Conservation (phyloP, 1,140 invertebrate species). For the Limonius californicus region DNA sequence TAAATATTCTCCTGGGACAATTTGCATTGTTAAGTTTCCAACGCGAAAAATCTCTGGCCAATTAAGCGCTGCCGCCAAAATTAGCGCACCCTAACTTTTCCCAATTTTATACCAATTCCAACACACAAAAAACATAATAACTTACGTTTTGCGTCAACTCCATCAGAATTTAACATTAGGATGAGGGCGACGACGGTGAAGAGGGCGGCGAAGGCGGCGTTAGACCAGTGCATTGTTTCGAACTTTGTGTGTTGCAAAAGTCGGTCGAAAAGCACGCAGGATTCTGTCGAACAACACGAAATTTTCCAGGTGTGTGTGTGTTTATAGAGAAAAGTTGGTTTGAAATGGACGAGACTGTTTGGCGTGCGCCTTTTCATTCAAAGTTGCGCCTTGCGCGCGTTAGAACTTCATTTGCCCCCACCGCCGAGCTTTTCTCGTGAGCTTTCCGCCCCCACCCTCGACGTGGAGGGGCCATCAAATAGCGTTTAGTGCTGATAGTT, state of each 20-base stretch:
- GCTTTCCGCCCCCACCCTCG: neutral
- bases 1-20: no score
- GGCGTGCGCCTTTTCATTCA: constrained; percentile 28
- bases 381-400: constrained; percentile 22
- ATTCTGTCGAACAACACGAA: neutral
- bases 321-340: constrained; percentile 15
- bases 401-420: neutral
- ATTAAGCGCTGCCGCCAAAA: no score
- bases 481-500: no score
- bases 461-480: no score
- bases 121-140: neutral
- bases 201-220: neutral
- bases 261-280: constrained; percentile 19
- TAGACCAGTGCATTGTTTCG: neutral
- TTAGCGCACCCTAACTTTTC: no score
- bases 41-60: no score
- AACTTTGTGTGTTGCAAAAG: neutral
- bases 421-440: neutral
- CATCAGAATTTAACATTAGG: constrained; percentile 17
- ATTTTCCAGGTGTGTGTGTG: neutral
- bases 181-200: constrained; percentile 10
- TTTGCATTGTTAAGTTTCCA: no score
- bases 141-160: constrained; percentile 22
- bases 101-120: no score
- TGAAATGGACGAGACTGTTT: constrained; percentile 26